These are phyloP conservation scores for Clepsis dumicolana DNA, from an alignment of 2,888 invertebrate genomes.

Conservation along the genomic window DNA sequence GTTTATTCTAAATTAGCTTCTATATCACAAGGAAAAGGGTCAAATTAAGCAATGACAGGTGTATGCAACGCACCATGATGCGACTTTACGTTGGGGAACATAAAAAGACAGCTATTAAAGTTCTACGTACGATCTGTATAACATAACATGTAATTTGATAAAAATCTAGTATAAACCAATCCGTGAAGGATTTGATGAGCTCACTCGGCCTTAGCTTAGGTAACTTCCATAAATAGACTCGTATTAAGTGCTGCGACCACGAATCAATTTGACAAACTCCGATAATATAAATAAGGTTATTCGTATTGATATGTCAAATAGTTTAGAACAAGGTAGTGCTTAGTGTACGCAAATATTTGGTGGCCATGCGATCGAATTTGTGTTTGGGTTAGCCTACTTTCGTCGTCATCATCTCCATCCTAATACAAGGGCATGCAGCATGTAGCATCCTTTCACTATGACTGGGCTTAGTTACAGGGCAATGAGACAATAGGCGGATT, in stretches of 20 bases:
- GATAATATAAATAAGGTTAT: conserved; percentile 31
- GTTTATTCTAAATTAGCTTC: too few species aligned
- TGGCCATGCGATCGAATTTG: neutral
- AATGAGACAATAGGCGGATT: too few species aligned
- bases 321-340: conserved; percentile 5
- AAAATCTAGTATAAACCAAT: conserved; percentile 11
- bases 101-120: too few species aligned
- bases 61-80: too few species aligned
- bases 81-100: too few species aligned
- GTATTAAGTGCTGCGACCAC: conserved; percentile 23
- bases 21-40: too few species aligned
- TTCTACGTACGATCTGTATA: neutral
- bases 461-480: too few species aligned
- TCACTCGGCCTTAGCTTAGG: conserved; percentile 47
- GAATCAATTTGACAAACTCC: conserved; percentile 31
- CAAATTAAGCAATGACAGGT: too few species aligned
- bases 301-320: conserved; percentile 14
- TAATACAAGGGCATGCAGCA: neutral
- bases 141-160: conserved; percentile 11
- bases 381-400: neutral
- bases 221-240: conserved; percentile 60
- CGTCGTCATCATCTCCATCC: neutral
- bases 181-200: conserved; percentile 38
- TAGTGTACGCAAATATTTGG: conserved; percentile 1
- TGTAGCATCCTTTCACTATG: neutral